phyloP scores from a whole-genome alignment of 2,797 vertebrate genomes.

The Amphiprion clarkii region DNA sequence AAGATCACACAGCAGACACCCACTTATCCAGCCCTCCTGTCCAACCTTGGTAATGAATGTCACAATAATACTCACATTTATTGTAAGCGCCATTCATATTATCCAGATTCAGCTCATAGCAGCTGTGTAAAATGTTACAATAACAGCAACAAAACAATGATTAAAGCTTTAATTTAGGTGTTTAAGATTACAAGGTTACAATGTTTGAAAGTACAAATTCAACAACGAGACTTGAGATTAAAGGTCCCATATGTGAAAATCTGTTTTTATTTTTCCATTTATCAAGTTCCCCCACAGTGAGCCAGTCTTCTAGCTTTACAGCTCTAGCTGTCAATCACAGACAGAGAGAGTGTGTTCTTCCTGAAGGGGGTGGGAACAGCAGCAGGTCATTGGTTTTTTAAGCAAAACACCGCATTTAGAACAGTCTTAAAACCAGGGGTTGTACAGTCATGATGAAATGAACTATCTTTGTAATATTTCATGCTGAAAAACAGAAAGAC shows the following conservation, averaged over 20 bases:
- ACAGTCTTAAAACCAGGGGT: no score
- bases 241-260: no score
- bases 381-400: no score
- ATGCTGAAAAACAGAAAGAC: no score
- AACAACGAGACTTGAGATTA: background rate
- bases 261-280: background rate
- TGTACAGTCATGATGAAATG: no score
- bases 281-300: no score
- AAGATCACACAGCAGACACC: slow-evolving; percentile 44
- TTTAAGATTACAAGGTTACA: background rate
- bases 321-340: no score
- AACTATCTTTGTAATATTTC: no score
- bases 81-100: background rate
- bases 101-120: background rate
- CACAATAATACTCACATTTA: slow-evolving; percentile 40
- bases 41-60: slow-evolving; percentile 58
- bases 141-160: background rate
- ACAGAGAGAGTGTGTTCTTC: no score
- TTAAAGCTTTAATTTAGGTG: background rate
- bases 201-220: background rate
- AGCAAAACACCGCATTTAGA: no score
- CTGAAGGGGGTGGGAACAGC: no score
- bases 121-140: background rate
- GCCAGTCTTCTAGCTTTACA: no score
- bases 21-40: slow-evolving; percentile 48